phyloP scores from a whole-genome alignment of 1,140 invertebrate genomes.

The Tribolium madens region DNA sequence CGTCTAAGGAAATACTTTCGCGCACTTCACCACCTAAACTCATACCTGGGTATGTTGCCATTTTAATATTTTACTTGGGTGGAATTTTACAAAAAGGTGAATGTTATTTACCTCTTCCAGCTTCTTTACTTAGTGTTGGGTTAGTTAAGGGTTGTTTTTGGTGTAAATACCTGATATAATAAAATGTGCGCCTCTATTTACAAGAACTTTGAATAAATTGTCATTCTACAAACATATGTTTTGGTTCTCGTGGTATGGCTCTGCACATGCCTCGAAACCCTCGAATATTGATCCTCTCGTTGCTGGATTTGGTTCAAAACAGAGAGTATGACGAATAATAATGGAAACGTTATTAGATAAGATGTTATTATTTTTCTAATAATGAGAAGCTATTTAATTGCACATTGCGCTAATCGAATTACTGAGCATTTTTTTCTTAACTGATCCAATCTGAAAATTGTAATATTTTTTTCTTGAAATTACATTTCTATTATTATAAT shows the following conservation, averaged over 20 bases:
- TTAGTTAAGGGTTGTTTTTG: not conserved
- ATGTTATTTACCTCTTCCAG: not conserved
- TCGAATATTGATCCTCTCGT: slow-evolving; percentile 4
- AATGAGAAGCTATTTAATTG: too few species aligned
- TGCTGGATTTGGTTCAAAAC: not conserved
- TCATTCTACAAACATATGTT: slow-evolving; percentile 36
- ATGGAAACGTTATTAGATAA: not conserved
- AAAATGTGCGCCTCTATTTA: slow-evolving; percentile 28
- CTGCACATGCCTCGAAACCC: slow-evolving; percentile 9
- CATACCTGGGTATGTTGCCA: slow-evolving; percentile 63
- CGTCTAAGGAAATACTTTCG: slow-evolving; percentile 65
- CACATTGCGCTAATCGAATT: too few species aligned
- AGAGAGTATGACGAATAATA: not conserved
- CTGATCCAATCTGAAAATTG: too few species aligned
- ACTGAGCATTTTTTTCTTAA: too few species aligned
- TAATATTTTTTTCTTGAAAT: too few species aligned
- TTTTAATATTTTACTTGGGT: slow-evolving; percentile 47
- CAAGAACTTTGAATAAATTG: slow-evolving; percentile 3
- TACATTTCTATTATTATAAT: too few species aligned
- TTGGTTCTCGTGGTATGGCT: not conserved
- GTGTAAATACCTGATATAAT: not conserved
- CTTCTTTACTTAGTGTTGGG: not conserved
- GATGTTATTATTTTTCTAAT: not conserved
- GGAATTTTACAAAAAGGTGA: not conserved
- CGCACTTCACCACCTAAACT: slow-evolving; percentile 62